Evolutionary conservation across 2,888 invertebrate genomes (phyloP).

Genomic region (Tetranychus piercei): DNA sequence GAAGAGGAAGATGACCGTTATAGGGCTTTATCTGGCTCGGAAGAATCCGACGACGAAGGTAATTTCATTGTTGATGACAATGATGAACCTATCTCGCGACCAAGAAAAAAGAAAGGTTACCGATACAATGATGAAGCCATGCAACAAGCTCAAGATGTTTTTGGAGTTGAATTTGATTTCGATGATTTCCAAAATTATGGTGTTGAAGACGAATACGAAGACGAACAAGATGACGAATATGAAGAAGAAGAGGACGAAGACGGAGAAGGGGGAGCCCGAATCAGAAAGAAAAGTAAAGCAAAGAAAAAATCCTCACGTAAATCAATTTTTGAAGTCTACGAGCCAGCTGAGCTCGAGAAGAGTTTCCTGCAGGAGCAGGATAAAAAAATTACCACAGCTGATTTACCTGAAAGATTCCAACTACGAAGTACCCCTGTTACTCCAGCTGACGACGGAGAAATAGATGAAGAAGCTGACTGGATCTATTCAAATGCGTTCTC

Average conservation of each 20-base stretch:
- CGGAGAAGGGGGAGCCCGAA: conserved; percentile 22
- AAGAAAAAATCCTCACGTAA: conserved; percentile 30
- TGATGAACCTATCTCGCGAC: conserved; percentile 54
- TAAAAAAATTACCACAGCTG: conserved; percentile 47
- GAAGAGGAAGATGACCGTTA: conserved; percentile 41
- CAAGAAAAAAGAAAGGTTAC: conserved; percentile 25
- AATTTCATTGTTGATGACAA: conserved; percentile 96
- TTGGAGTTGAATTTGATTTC: conserved; percentile 75
- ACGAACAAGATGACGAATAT: conserved; percentile 53
- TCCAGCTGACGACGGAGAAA: conserved; percentile 43
- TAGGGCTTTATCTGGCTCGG: conserved; percentile 58
- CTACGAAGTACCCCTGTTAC: conserved; percentile 69
- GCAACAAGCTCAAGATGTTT: conserved; percentile 96
- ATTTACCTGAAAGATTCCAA: conserved; percentile 40
- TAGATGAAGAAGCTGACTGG: conserved; percentile 91
- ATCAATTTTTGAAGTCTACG: conserved; percentile 50
- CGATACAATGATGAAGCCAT: conserved; percentile 70
- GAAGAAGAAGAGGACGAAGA: conserved; percentile 32
- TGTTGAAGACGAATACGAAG: conserved; percentile 67
- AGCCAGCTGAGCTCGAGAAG: conserved; percentile 87
- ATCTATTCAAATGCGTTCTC: conserved; percentile 84
- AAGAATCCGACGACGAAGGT: conserved; percentile 63
- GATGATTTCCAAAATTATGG: conserved; percentile 44
- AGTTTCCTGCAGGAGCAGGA: conserved; percentile 88
- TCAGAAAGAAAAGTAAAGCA: conserved; percentile 27